A percentile compares a stretch with the other conserved stretches of the same genome.
Evolutionary conservation across 2,797 vertebrate genomes (phyloP).

Genomic region (Acestrorhynchus altus): DNA sequence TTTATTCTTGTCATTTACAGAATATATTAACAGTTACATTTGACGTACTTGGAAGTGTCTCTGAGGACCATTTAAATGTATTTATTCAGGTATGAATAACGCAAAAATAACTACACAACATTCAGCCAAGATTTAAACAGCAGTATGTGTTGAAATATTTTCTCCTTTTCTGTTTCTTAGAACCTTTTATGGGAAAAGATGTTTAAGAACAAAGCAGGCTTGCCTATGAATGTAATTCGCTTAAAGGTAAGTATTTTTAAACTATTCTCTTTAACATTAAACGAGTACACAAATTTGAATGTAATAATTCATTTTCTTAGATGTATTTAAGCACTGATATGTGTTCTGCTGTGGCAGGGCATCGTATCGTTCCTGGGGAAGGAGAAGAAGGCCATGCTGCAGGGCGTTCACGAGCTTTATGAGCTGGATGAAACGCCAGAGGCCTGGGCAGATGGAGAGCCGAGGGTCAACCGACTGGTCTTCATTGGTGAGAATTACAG

Average conservation of each 20-base stretch:
- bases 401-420: constrained; percentile 95
- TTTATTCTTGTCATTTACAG: constrained; percentile 70
- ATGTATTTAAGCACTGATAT: background rate
- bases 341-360: constrained; percentile 76
- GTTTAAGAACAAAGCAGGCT: constrained; percentile 82
- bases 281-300: background rate
- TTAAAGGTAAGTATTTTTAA: constrained; percentile 81
- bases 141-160: background rate
- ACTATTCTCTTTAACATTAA: background rate
- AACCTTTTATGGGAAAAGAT: constrained; percentile 95
- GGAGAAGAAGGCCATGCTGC: constrained; percentile 89
- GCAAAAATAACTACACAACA: background rate
- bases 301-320: background rate
- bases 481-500: constrained; percentile 85
- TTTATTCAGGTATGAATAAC: constrained; percentile 88
- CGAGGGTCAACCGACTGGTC: constrained; percentile 86
- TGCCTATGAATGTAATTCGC: constrained; percentile 89
- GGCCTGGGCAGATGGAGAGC: constrained; percentile 81
- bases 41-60: constrained; percentile 86
- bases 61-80: constrained; percentile 87
- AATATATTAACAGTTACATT: constrained; percentile 92
- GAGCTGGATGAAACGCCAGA: constrained; percentile 91
- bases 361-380: constrained; percentile 88
- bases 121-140: background rate
- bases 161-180: constrained; percentile 66